These are phyloP conservation scores for Selenia dentaria DNA, from an alignment of 2,888 invertebrate species.

Conservation along the genomic window DNA sequence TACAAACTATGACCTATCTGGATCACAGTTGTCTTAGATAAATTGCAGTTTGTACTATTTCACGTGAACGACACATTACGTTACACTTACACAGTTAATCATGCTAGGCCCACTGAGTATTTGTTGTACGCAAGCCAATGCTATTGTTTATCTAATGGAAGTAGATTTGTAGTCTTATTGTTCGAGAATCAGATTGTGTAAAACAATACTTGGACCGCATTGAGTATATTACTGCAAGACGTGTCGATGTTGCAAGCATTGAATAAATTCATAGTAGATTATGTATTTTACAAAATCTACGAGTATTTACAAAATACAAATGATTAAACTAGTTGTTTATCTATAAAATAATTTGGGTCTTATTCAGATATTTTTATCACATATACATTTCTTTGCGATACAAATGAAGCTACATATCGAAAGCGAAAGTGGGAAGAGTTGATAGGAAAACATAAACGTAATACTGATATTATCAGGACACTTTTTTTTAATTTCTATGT, in stretches of 20 bases:
- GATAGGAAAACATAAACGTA: slow-evolving; percentile 58
- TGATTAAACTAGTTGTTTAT: slow-evolving; percentile 63
- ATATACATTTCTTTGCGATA: slow-evolving; percentile 63
- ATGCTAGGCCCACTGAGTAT: too few species aligned
- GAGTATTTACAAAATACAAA: slow-evolving; percentile 73
- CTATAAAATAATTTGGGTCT: slow-evolving; percentile 64
- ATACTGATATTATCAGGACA: slow-evolving; percentile 47
- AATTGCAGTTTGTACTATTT: too few species aligned
- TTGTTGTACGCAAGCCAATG: too few species aligned
- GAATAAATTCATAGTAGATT: slow-evolving; percentile 41
- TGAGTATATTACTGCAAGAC: slow-evolving; percentile 22
- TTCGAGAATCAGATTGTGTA: slow-evolving; percentile 16
- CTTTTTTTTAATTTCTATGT: slow-evolving; percentile 14
- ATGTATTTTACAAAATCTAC: slow-evolving; percentile 66
- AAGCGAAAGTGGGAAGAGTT: slow-evolving; percentile 53
- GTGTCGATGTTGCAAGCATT: slow-evolving; percentile 29
- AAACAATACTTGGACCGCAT: slow-evolving; percentile 22
- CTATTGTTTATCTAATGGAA: slow-evolving; percentile 18
- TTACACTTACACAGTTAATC: too few species aligned
- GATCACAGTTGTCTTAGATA: too few species aligned
- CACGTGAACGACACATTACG: too few species aligned
- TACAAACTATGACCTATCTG: too few species aligned
- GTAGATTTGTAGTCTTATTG: background rate
- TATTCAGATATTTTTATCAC: slow-evolving; percentile 76
- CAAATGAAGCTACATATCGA: slow-evolving; percentile 50